Evolutionary conservation across 2,797 vertebrate genomes (phyloP).

Genomic region (Hylomyscus alleni): DNA sequence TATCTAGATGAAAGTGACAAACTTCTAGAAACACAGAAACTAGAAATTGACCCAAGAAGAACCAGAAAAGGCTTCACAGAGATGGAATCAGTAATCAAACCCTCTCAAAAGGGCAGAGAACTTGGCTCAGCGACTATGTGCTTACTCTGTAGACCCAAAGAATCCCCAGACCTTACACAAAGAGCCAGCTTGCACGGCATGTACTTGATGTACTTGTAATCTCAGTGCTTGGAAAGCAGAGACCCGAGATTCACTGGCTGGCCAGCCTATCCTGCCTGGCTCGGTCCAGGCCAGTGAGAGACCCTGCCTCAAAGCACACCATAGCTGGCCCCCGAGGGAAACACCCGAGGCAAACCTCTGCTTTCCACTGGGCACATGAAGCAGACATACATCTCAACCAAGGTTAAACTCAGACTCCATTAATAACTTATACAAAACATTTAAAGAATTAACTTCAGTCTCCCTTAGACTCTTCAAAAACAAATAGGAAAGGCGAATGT

Average conservation of each 20-base stretch:
- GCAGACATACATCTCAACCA: neutral
- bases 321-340: too few relatives aligned
- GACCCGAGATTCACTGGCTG: neutral
- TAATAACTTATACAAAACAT: conserved; percentile 17
- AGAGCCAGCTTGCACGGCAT: neutral
- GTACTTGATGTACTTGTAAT: neutral
- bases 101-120: neutral
- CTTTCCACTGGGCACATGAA: neutral
- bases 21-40: conserved; percentile 2
- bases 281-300: neutral
- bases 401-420: neutral
- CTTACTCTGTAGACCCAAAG: neutral
- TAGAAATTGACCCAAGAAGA: conserved; percentile 44
- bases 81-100: conserved; percentile 23
- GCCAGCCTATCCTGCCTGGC: neutral
- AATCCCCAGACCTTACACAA: neutral
- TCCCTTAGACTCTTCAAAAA: neutral
- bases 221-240: neutral
- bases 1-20: neutral
- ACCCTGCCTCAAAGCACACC: neutral
- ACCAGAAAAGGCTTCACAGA: conserved; percentile 53
- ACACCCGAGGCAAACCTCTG: neutral
- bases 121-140: neutral
- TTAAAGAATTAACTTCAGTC: conserved; percentile 20
- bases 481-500: neutral